These are phyloP conservation scores for Aquatica leii DNA, from an alignment of 2,888 invertebrate species.

Conservation along the genomic window DNA sequence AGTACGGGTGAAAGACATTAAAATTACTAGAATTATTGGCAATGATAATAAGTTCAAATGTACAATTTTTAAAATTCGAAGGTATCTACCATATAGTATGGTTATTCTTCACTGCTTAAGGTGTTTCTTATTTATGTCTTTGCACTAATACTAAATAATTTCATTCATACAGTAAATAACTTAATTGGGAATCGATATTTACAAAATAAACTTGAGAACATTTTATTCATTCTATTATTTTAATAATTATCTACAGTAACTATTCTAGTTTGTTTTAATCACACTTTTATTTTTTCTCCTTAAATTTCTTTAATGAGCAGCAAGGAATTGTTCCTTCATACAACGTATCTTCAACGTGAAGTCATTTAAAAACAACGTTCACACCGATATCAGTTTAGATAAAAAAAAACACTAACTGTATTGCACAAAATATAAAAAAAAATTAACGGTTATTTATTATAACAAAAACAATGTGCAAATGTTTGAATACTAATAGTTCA, in stretches of 20 bases:
- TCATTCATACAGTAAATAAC: constrained; percentile 52
- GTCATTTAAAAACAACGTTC: constrained; percentile 21
- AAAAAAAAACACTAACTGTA: constrained; percentile 28
- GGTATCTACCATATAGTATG: constrained; percentile 27
- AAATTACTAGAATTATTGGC: constrained; percentile 34
- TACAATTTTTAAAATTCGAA: constrained; percentile 30
- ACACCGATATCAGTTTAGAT: constrained; percentile 18
- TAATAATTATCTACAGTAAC: constrained; percentile 53
- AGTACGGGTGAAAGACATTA: constrained; percentile 48
- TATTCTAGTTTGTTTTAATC: constrained; percentile 53
- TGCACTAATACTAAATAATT: constrained; percentile 50
- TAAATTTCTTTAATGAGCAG: constrained; percentile 41
- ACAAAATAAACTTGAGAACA: constrained; percentile 53
- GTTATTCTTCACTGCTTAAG: constrained; percentile 40
- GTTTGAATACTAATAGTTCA: constrained; percentile 29
- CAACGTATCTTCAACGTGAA: constrained; percentile 11
- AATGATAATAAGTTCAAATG: constrained; percentile 32
- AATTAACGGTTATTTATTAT: constrained; percentile 28
- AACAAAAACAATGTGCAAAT: constrained; percentile 28
- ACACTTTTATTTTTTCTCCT: constrained; percentile 56
- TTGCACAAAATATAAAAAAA: constrained; percentile 32
- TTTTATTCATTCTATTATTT: constrained; percentile 41
- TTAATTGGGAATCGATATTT: constrained; percentile 55
- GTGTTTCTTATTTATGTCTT: constrained; percentile 47
- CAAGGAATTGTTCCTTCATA: constrained; percentile 27